A percentile compares a stretch with the other conserved stretches of the same genome.
Conservation (phyloP, 2,113 vertebrate genomes). For the Cheirogaleus medius region DNA sequence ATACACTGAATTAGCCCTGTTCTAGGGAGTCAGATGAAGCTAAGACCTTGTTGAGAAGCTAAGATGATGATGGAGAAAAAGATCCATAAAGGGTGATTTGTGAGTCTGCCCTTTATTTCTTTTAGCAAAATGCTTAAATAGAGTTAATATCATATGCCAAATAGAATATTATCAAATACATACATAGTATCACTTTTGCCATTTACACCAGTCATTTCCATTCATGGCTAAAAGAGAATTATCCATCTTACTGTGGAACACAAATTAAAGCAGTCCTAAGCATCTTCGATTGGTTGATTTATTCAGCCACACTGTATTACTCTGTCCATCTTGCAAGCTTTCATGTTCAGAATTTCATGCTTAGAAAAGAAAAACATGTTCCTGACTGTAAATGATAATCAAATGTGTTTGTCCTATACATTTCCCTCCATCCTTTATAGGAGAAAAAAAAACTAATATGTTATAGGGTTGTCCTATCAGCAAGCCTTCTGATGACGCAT, state of each 20-base stretch:
- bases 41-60: not conserved
- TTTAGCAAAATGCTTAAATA: not conserved
- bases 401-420: not conserved
- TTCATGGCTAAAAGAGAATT: not conserved
- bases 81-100: not conserved
- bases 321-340: not conserved
- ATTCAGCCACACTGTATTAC: not conserved
- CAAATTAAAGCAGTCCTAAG: not conserved
- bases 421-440: not conserved
- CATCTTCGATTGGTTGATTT: slow-evolving; percentile 34
- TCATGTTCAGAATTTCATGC: slow-evolving; percentile 44
- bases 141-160: not conserved
- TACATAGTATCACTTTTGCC: not conserved
- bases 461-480: not conserved
- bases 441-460: not conserved
- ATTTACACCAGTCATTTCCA: not conserved
- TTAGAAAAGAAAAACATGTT: slow-evolving; percentile 7
- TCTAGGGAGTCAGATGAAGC: not conserved
- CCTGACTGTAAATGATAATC: not conserved
- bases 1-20: not conserved
- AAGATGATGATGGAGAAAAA: not conserved
- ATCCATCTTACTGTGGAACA: not conserved
- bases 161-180: not conserved
- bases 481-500: not conserved
- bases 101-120: not conserved